Evolutionary conservation across 1,140 invertebrate genomes (phyloP), one percentile per base, ranked within the genome.

Genomic region (Bombus vancouverensis): DNA sequence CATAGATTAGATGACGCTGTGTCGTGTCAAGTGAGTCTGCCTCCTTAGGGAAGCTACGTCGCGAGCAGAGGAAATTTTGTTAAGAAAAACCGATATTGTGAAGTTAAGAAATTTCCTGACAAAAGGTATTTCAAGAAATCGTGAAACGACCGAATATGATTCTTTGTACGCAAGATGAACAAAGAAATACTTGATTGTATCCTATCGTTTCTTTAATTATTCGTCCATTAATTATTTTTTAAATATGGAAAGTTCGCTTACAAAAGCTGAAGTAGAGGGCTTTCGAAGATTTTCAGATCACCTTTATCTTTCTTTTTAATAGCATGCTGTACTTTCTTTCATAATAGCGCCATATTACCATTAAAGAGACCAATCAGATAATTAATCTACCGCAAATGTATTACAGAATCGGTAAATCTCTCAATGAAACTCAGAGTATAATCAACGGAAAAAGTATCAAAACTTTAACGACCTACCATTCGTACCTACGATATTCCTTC

Each of bases 1-100:
- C 65, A 77, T 78, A 89, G 83, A 88, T 87, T 81, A 88, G 82
- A 85, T 80, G 80, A 75, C 57, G 34, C 57, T 70, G 34, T 12
- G 81, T 68, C 81, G 75, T 59, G 53, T 65, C 81, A 57, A 80
- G 76, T 57, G 34, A 79, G 75, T 62, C 42, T 32, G 44, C 57
- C 47, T 74, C 66, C 81, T 65, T 53, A 9, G 62, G 76, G 82
- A 70, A 32, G 9, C 42, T 28, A 57, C 68, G 65, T 76, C 62
- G 73, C 47, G 75, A 68, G 68, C 6, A 25, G 12, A 42, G 57
- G 53, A 80, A 78, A 68, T 84, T 75, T 59, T 57, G 66, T 62
- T 62, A 74, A 81, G 53, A 79, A 83, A 76, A 37, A 66, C 62
- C 62, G 73, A 70, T 73, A 65, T 66, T 53, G 18, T 2, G 39